Evolutionary conservation across 2,113 vertebrate species (phyloP).

Genomic region (Indri indri): DNA sequence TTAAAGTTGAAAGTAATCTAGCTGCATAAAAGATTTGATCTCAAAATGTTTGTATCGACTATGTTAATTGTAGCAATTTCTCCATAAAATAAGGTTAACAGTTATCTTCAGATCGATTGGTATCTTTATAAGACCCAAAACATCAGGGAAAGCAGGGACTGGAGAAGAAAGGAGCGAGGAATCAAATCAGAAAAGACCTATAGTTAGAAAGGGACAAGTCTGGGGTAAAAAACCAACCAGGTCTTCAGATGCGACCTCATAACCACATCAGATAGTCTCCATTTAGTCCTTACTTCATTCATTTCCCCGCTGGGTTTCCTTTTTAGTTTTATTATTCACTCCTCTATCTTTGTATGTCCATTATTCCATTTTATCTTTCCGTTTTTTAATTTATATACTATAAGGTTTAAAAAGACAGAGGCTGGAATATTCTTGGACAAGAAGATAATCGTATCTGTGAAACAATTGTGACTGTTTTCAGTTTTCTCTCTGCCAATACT

Average conservation of each 20-base stretch:
- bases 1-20: neutral
- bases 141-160: neutral
- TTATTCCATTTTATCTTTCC: neutral
- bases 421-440: neutral
- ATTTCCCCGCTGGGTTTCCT: neutral
- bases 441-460: neutral
- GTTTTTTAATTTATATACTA: neutral
- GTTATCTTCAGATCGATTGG: neutral
- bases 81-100: neutral
- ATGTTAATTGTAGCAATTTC: neutral
- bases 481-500: neutral
- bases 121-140: neutral
- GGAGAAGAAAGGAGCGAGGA: neutral
- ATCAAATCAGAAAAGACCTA: neutral
- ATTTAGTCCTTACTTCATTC: neutral
- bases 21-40: neutral
- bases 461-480: neutral
- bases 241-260: neutral
- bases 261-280: neutral
- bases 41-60: neutral
- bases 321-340: neutral
- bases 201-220: neutral
- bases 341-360: neutral
- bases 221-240: neutral
- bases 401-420: neutral